Conservation (phyloP, 2,888 invertebrate genomes). For the Clepsis dumicolana region DNA sequence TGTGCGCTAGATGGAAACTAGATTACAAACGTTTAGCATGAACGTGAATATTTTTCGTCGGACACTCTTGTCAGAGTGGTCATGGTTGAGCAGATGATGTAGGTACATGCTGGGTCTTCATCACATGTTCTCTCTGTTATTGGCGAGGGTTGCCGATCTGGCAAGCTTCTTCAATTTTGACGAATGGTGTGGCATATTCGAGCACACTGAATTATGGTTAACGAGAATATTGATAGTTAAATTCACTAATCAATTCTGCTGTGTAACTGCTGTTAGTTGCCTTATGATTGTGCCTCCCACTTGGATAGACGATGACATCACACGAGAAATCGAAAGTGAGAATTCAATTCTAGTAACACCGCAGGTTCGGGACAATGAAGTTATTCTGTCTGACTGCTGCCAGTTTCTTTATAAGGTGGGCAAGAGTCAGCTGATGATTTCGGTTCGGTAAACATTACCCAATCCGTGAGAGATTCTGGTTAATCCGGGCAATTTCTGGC, state of each 20-base stretch:
- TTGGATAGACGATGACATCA: conserved; percentile 66
- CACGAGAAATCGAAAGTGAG: conserved; percentile 73
- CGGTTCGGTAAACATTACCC: not conserved
- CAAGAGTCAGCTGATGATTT: not conserved
- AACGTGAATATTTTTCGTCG: conserved; percentile 28
- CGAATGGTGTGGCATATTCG: no score
- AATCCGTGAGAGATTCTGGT: conserved; percentile 21
- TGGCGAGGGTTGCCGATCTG: no score
- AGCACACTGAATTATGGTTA: no score
- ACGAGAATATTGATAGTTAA: conserved; percentile 25
- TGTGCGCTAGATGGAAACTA: conserved; percentile 20
- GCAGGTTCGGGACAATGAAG: conserved; percentile 19
- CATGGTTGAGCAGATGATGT: no score
- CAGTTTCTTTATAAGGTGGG: not conserved
- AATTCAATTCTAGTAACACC: conserved; percentile 48
- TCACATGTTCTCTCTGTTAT: no score
- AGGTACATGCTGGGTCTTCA: no score
- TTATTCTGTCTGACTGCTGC: not conserved
- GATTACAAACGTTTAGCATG: conserved; percentile 31
- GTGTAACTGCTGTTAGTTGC: conserved; percentile 9
- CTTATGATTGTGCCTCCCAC: conserved; percentile 57
- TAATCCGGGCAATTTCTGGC: conserved; percentile 37
- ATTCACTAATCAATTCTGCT: conserved; percentile 19
- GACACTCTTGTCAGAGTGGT: no score
- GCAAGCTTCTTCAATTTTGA: no score